phyloP scores from a whole-genome alignment of 1,140 invertebrate species.

The Tetragnatha versicolor region DNA sequence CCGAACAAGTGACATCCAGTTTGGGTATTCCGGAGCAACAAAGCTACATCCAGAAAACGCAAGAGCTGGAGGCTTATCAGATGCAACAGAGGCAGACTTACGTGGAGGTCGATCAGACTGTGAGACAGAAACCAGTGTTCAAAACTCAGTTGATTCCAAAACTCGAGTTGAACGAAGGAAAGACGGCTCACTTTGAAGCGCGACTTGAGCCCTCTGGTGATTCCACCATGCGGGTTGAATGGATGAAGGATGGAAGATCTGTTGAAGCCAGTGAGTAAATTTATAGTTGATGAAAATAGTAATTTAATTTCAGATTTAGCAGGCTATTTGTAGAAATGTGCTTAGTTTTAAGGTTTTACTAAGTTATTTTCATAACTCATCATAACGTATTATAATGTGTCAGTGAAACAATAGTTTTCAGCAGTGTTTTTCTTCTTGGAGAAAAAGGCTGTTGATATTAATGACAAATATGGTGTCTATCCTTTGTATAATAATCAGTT shows the following conservation, averaged over 20 bases:
- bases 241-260: constrained; percentile 91
- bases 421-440: no score
- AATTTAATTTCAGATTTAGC: background rate
- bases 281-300: background rate
- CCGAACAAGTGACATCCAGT: constrained; percentile 82
- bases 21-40: constrained; percentile 90
- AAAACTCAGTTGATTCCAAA: constrained; percentile 92
- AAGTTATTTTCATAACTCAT: no score
- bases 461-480: no score
- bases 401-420: no score
- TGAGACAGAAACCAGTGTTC: constrained; percentile 73
- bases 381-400: no score
- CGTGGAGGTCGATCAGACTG: constrained; percentile 51
- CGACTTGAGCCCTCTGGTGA: constrained; percentile 92
- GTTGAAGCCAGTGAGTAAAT: constrained; percentile 80
- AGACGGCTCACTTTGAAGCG: constrained; percentile 95
- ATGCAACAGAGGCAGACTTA: constrained; percentile 44
- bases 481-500: no score
- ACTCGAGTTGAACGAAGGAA: constrained; percentile 82
- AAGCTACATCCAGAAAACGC: constrained; percentile 89
- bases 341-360: background rate
- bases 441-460: no score
- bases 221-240: constrained; percentile 88
- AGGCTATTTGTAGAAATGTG: background rate
- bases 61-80: constrained; percentile 87